Base-by-base conservation (phyloP, 2,888 invertebrate genomes). In the Gastracanthus pulcherrimus region DNA sequence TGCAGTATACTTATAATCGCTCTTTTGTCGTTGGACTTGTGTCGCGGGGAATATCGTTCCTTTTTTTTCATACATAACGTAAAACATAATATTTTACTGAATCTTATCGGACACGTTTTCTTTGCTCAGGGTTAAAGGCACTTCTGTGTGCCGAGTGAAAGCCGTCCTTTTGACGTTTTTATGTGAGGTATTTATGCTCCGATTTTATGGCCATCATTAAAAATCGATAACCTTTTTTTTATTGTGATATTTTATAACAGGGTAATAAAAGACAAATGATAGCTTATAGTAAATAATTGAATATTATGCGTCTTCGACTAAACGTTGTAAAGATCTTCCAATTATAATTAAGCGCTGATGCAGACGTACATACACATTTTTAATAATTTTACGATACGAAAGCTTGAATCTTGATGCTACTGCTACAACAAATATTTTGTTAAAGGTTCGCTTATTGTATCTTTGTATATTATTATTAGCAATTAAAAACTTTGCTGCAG, bases 161-260 rank as follows among this genome's bases (percentile, higher is more conserved):
- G 76, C 69, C 62, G 64, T 75, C 64, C 74, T 75, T 74, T 75
- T 75, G 74, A 62, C 64, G 64, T 64, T 75, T 74, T 74, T 75
- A 64, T 48, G 64, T 26, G 23, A 26, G n/a, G 34, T 64, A 64
- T 75, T 75, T 75, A 75, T 75, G 74, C 62, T 62, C 74, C 45
- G 31, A 76, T 58, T 76, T 76, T 69, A 67, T 45, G 36, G 58
- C 5, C 23, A 55, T 76, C 64, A 75, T 64, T 75, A 58, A 69
- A 60, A 58, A 76, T 76, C 41, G 69, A 69, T 60, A 76, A 67
- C 55, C 58, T 38, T 76, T 76, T 67, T 62, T 64, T 55, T 51
- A 58, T 51, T 69, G n/a, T 31, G 31, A 31, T 23, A 45, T 76
- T 76, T 67, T 76, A 76, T 76, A 76, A 67, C 58, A 13, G 67